phyloP scores from a whole-genome alignment of 2,113 vertebrate species.

The Onychorhynchus coronatus region DNA sequence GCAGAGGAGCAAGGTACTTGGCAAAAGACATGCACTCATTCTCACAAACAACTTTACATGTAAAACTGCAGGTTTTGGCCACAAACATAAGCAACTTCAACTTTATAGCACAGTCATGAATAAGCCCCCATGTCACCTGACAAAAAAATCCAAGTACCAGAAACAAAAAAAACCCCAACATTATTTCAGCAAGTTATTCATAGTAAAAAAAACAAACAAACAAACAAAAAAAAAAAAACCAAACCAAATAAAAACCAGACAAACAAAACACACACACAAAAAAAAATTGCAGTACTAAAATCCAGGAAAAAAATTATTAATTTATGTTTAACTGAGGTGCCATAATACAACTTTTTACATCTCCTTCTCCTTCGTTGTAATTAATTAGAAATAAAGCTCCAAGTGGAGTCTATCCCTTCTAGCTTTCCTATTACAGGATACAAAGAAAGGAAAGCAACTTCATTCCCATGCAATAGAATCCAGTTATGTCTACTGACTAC shows the following conservation, averaged over 20 bases:
- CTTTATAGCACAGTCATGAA: background rate
- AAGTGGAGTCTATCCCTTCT: constrained; percentile 26
- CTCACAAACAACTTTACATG: background rate
- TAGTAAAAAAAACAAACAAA: background rate
- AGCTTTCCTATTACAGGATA: constrained; percentile 54
- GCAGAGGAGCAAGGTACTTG: background rate
- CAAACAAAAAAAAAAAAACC: rapidly evolving
- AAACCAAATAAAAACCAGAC: background rate
- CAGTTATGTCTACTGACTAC: constrained; percentile 7
- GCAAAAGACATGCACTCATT: background rate
- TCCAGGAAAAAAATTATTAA: constrained; percentile 7
- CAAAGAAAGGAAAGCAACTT: constrained; percentile 62
- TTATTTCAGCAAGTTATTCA: constrained; percentile 10
- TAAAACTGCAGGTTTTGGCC: background rate
- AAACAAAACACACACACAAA: background rate
- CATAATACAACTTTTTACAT: constrained; percentile 24
- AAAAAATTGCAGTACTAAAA: background rate
- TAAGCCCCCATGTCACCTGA: background rate
- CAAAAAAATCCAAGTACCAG: background rate
- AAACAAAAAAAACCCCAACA: background rate
- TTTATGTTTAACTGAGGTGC: constrained; percentile 28
- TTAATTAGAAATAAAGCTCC: constrained; percentile 63
- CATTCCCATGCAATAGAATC: constrained; percentile 54
- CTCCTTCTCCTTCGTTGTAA: constrained; percentile 62
- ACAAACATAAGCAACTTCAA: background rate